Base-by-base conservation (phyloP, 2,888 invertebrate species). In the Onthophagus sagittarius region DNA sequence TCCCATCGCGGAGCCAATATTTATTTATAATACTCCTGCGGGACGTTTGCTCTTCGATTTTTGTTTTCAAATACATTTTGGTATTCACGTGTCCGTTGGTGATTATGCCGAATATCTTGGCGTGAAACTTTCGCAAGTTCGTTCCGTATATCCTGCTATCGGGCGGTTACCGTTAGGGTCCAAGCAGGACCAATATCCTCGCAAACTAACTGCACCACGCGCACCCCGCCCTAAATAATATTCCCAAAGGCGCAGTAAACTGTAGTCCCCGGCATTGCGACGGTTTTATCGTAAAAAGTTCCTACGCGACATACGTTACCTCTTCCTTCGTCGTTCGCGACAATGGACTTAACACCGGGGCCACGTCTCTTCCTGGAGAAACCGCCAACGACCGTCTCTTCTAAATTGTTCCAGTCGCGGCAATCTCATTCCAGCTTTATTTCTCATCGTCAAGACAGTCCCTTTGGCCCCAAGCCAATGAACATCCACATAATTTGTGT, bases 1-100 rank as follows among this genome's bases (percentile, higher is more conserved):
- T 31, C 67, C 31, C 67, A 31, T 31, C 67, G 31, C 15, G n/a
- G 39, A n/a, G 23, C 67, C 67, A 67, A 67, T 67, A 67, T 67
- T 67, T 67, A 67, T 67, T 67, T 23, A 67, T 67, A 67, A 1
- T 53, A 7, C 39, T 53, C 39, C 39, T 53, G 7, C 39, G 39
- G 39, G 39, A 53, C 39, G 39, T 53, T 53, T 11, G 39, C 1
- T 11, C 5, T 7, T 53, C 39, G 39, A 9, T 53, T 53, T 53
- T 53, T 11, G 39, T 7, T 11, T 53, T 53, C 39, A 23, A 23
- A 23, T 23, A 23, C 3, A 23, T 23, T 53, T 11, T 7, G 39
- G 39, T 7, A 53, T 53, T 53, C 1, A 53, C 39, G 6, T 53
- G 39, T 53, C 39, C 39, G 39, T 53, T 9, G 39, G 39, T 53